Evolutionary conservation across 2,888 invertebrate species (phyloP), one percentile per base, ranked within the genome.

Genomic region (Lycaena phlaeas): DNA sequence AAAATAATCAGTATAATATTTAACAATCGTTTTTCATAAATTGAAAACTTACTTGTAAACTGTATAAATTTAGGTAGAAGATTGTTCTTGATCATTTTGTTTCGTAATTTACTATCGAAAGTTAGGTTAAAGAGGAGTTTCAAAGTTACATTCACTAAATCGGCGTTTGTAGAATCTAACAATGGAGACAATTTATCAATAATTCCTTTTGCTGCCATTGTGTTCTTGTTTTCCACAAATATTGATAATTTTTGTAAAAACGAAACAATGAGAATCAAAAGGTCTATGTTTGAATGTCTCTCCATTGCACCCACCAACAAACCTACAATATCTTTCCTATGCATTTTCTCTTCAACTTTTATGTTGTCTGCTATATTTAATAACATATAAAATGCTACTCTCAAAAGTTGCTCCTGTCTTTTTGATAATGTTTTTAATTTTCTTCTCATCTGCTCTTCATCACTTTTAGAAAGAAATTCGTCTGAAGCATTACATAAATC

Each of bases 291-390:
- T 10, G 85, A 77, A 55, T 94, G 93, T 48, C 98, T 87, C 58
- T 97, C 96, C 67, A 99, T 86, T 6, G 94, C 92, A 60, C 93
- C 94, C 34, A 95, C 89, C 27, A 98, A 86, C 77, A 97, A 89
- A 27, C 92, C 92, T 2, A 96, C 93, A 50, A 98, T 90, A 60
- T 94, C 95, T 70, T 97, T 94, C 59, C 95, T 94, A 17, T 95
- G 90, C 95, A 99, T 98, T 85, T 99, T 99, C 74, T 96, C 93
- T 75, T 98, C 98, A 2, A 98, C 93, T 68, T 93, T 93, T 5
- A 94, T 89, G 84, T 97, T 98, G 73, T 97, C 97, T 2, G 98
- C 94, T 71, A 99, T 92, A 70, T 99, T 98, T 37, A 98, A 82
- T 40, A 99, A 84, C 64, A 99, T 87, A 72, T 97, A 96, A 69